These are phyloP conservation scores for Ophion ventricosus DNA, from an alignment of 2,888 invertebrate species.

Conservation along the genomic window DNA sequence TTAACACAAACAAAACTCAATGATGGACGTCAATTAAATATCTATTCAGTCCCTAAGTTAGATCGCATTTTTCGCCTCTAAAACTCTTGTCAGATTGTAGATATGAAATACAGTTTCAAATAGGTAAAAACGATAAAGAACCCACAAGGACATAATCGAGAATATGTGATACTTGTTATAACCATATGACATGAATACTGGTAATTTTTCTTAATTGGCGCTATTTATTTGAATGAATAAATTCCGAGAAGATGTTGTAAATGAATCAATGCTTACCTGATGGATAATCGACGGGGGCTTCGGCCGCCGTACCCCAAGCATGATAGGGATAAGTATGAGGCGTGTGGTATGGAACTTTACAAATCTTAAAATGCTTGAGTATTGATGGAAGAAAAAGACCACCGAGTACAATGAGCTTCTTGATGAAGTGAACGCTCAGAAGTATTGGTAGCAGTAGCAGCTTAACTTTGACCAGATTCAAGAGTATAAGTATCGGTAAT, in stretches of 20 bases:
- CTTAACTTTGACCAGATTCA: conserved; percentile 84
- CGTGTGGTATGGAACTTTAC: conserved; percentile 76
- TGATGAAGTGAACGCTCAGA: conserved; percentile 87
- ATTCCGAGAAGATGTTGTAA: not conserved
- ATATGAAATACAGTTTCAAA: not conserved
- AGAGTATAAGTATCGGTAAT: conserved; percentile 79
- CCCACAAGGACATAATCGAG: no score
- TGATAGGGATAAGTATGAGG: conserved; percentile 74
- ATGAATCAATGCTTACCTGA: conserved; percentile 70
- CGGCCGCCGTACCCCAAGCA: conserved; percentile 77
- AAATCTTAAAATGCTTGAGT: conserved; percentile 83
- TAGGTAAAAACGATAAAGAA: no score
- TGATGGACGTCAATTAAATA: conserved; percentile 3
- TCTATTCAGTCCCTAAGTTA: not conserved
- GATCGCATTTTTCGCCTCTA: not conserved
- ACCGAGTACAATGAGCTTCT: conserved; percentile 87
- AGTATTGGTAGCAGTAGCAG: conserved; percentile 86
- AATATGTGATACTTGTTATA: no score
- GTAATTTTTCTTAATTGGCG: no score
- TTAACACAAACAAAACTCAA: not conserved
- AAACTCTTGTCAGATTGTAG: not conserved
- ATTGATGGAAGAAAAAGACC: conserved; percentile 86
- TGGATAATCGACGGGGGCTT: conserved; percentile 79
- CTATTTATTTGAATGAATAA: no score
- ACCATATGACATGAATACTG: no score